Percentiles rank a stretch among this genome's conserved stretches.
These are phyloP conservation scores for Carettochelys insculpta DNA, from an alignment of 2,113 vertebrate genomes.

Conservation along the genomic window DNA sequence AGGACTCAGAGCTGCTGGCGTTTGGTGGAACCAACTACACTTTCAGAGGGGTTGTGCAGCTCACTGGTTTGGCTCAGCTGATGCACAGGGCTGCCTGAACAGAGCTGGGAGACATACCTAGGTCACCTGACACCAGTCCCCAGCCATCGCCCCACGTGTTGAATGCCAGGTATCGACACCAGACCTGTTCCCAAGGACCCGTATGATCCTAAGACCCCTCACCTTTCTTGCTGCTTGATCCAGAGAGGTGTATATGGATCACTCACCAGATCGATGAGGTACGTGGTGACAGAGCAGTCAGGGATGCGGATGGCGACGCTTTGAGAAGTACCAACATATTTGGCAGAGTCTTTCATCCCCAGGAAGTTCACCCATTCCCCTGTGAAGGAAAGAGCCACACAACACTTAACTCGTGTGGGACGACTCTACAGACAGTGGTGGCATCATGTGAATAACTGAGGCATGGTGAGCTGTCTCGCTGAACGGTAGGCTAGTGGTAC, in stretches of 20 bases:
- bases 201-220: fast-evolving
- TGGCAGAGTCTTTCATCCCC: conserved; percentile 86
- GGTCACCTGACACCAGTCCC: not conserved
- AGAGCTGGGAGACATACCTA: not conserved
- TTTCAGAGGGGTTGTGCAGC: no score
- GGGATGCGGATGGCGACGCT: conserved; percentile 89
- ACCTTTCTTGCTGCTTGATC: fast-evolving
- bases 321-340: conserved; percentile 86
- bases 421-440: fast-evolving
- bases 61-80: no score
- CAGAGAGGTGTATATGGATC: fast-evolving
- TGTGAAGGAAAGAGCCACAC: conserved; percentile 39
- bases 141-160: not conserved
- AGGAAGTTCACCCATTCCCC: conserved; percentile 87
- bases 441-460: fast-evolving
- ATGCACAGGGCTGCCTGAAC: no score
- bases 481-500: not conserved
- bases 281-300: conserved; percentile 87
- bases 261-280: conserved; percentile 86
- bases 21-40: no score
- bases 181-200: fast-evolving
- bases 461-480: not conserved
- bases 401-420: fast-evolving
- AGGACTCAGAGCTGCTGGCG: no score
- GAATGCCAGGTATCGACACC: not conserved